Conservation (phyloP, 2,888 invertebrate genomes). For the Callinectes sapidus region DNA sequence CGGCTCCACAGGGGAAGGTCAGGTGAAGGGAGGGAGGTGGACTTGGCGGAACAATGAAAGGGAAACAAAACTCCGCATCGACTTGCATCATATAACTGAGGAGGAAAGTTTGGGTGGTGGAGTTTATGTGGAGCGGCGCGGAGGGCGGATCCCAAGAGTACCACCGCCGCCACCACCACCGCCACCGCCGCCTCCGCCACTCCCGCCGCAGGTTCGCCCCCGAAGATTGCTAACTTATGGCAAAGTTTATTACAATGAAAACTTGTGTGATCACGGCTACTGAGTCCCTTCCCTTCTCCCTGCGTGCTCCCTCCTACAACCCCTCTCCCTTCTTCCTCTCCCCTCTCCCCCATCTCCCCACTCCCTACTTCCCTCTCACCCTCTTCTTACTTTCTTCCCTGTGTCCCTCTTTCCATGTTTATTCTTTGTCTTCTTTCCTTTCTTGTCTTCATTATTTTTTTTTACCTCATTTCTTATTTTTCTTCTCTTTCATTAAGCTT, state of each 20-base stretch:
- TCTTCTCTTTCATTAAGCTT: background rate
- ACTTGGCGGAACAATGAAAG: conserved; percentile 36
- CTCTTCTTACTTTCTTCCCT: background rate
- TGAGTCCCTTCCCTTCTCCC: background rate
- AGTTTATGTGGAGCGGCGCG: conserved; percentile 24
- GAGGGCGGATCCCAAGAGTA: conserved; percentile 18
- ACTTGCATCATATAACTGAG: conserved; percentile 36
- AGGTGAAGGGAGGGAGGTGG: conserved; percentile 6
- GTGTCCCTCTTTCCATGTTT: background rate
- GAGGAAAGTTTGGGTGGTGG: conserved; percentile 30
- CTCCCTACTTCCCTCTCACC: background rate
- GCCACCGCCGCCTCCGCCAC: background rate
- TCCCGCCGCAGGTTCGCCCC: conserved; percentile 30
- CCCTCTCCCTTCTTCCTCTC: background rate
- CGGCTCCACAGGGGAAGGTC: conserved; percentile 22
- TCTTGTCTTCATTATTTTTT: background rate
- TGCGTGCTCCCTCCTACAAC: background rate
- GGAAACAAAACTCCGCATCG: conserved; percentile 32
- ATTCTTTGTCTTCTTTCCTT: background rate
- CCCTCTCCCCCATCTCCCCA: background rate
- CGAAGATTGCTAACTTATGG: conserved; percentile 35
- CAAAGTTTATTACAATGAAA: conserved; percentile 36
- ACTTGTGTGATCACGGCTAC: conserved; percentile 36
- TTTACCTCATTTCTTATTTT: background rate
- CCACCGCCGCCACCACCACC: too few relatives aligned